These are phyloP conservation scores for Opisthocomus hoazin DNA, from an alignment of 2,113 vertebrate genomes.

Conservation along the genomic window DNA sequence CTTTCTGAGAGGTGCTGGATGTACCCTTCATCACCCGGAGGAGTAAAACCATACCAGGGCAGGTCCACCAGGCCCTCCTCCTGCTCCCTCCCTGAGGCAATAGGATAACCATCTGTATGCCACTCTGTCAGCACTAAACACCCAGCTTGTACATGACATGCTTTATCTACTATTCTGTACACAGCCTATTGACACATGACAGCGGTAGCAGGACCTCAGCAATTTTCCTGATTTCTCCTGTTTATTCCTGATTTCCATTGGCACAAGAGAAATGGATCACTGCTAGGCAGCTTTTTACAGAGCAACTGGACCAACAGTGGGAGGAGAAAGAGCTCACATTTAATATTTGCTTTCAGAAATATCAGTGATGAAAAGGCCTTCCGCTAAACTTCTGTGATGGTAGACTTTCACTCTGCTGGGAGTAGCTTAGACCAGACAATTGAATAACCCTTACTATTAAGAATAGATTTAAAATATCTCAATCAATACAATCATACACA, in stretches of 20 bases:
- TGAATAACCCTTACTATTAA: neutral
- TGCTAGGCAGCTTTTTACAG: neutral
- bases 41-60: neutral
- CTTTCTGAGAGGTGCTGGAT: neutral
- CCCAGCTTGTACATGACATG: neutral
- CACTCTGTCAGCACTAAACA: constrained; percentile 23
- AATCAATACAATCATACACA: neutral
- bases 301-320: neutral
- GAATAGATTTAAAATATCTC: neutral
- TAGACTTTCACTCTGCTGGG: neutral
- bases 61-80: neutral
- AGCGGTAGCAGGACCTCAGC: neutral
- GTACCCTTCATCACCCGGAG: neutral
- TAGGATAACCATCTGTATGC: neutral
- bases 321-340: neutral
- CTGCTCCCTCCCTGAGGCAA: neutral
- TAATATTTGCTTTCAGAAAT: neutral
- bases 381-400: neutral
- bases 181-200: constrained; percentile 22
- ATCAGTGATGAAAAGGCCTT: neutral
- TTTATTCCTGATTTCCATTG: constrained; percentile 8
- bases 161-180: neutral
- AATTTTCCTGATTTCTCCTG: constrained; percentile 38
- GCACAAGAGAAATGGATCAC: neutral
- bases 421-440: neutral